phyloP scores from a whole-genome alignment of 2,888 invertebrate genomes.

The Isoperla grammatica region DNA sequence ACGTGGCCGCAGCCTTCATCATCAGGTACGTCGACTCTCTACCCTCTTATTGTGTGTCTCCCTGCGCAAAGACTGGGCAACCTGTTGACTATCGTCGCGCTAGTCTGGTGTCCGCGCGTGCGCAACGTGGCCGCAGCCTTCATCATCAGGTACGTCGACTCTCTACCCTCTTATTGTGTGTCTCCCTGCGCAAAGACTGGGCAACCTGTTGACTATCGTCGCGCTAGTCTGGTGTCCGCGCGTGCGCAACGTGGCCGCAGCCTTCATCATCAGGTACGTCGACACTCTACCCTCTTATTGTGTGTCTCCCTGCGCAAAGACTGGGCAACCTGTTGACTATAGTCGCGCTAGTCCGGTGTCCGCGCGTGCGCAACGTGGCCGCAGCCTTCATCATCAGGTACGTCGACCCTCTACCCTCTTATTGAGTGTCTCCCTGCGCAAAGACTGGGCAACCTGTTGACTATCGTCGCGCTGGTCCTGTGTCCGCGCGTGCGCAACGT shows the following conservation, averaged over 20 bases:
- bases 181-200: too few relatives aligned
- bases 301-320: too few relatives aligned
- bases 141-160: conserved; percentile 67
- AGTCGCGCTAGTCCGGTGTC: conserved; percentile 74
- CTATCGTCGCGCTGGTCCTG: conserved; percentile 73
- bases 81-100: conserved; percentile 76
- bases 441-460: conserved; percentile 73
- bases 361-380: conserved; percentile 81
- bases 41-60: too few relatives aligned
- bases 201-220: conserved; percentile 75
- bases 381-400: conserved; percentile 90
- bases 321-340: conserved; percentile 76
- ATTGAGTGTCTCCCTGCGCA: too few relatives aligned
- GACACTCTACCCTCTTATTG: too few relatives aligned
- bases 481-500: conserved; percentile 84
- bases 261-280: conserved; percentile 82
- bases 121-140: conserved; percentile 87
- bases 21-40: conserved; percentile 58
- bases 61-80: too few relatives aligned
- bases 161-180: too few relatives aligned
- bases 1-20: conserved; percentile 87
- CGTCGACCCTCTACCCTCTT: too few relatives aligned
- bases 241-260: conserved; percentile 83
- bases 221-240: conserved; percentile 78
- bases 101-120: conserved; percentile 76